Evolutionary conservation across 1,140 invertebrate genomes (phyloP), one percentile per base, ranked within the genome.

Genomic region (Tribolium castaneum): DNA sequence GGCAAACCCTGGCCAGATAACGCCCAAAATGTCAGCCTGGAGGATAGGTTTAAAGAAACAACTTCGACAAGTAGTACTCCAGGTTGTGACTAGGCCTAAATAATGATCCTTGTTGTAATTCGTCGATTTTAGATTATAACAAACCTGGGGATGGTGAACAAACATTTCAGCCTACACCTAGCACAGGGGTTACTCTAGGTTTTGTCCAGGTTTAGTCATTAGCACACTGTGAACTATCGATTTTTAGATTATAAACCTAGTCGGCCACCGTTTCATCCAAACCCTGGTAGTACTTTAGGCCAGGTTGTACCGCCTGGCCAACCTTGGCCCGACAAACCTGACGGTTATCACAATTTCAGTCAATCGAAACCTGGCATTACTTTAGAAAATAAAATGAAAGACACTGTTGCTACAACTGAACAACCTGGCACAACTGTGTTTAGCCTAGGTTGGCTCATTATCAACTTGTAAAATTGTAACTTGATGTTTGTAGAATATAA

Each of bases 401-500:
- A 34, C 9, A 66, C 13, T 39, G 12, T 49, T 19, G 2, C 16
- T 66, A 34, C 34, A 66, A 39, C 50, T n/a, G 16, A 72, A 70
- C 66, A 30, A 50, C 35, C 70, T 25, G 34, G 16, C 9, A 51
- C 30, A 5, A 30, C 25, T 0, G 5, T 30, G 0, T 30, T 30
- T 30, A 72, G 14, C 39, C 39, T 51, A 72, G 50, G 50, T 72
- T 74, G n/a, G 71, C 25, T 30, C 22, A 5, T 74, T 25, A 5
- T 45, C 14, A n/a, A 19, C 10, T 70, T 13, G 6, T 70, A 2
- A 70, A 16, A 45, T 19, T 19, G 10, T 10, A 9, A 45, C 25
- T 13, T 45, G 45, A 13, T 49, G 9, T 35, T 76, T 9, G 9
- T 76, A 62, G 74, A 45, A 14, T 76, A 76, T 62, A 76, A 70